Conservation (phyloP, 2,888 invertebrate species). For the Thera obeliscata region DNA sequence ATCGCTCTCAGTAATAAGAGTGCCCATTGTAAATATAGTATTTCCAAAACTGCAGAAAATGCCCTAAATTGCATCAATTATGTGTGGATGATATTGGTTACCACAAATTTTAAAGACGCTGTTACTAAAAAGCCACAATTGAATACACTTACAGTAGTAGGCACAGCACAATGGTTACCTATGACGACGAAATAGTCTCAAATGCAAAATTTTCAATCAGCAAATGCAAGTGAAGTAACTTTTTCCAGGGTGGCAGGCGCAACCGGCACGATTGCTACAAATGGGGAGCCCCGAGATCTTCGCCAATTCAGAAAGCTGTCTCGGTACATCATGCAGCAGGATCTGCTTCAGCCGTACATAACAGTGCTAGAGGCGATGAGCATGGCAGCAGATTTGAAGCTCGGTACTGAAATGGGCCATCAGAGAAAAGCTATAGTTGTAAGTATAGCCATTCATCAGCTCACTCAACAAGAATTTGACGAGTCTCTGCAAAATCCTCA, state of each 20-base stretch:
- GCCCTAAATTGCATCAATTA: too few relatives aligned
- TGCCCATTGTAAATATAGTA: too few relatives aligned
- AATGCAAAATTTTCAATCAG: background rate
- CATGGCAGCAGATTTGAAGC: constrained; percentile 95
- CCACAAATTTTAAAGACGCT: too few relatives aligned
- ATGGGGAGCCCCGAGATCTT: constrained; percentile 90
- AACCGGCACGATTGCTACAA: constrained; percentile 90
- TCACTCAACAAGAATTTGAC: too few relatives aligned
- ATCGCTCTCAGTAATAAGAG: too few relatives aligned
- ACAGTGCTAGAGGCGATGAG: constrained; percentile 95
- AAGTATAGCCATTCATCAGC: constrained; percentile 57
- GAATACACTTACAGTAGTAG: too few relatives aligned
- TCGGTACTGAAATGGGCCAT: constrained; percentile 86
- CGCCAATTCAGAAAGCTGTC: constrained; percentile 93
- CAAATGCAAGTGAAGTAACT: background rate
- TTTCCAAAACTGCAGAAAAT: too few relatives aligned
- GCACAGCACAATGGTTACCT: too few relatives aligned
- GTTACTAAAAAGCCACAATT: too few relatives aligned
- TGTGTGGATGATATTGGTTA: too few relatives aligned
- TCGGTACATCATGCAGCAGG: constrained; percentile 98
- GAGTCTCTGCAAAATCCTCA: too few relatives aligned
- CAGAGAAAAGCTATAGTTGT: constrained; percentile 89
- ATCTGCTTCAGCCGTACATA: constrained; percentile 92
- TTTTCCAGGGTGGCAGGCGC: constrained; percentile 86
- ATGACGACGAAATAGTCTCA: too few relatives aligned